Conservation (phyloP, 2,888 invertebrate genomes). For the Zonitis immaculata region DNA sequence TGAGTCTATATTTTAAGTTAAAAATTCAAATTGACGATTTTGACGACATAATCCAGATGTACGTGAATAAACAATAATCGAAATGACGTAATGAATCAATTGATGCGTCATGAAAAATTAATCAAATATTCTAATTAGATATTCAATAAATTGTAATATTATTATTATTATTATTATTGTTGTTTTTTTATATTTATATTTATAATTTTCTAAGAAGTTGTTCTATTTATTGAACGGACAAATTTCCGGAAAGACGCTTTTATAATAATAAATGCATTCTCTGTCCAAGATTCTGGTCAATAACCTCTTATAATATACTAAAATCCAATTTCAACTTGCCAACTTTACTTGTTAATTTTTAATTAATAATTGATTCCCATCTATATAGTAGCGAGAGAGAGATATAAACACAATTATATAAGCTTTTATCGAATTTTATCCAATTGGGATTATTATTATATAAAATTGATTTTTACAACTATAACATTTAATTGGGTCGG, state of each 20-base stretch:
- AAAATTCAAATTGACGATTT: too few relatives aligned
- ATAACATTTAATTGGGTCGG: not conserved
- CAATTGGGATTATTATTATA: not conserved
- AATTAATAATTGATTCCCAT: not conserved
- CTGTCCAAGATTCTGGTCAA: slow-evolving; percentile 21
- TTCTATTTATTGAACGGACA: slow-evolving; percentile 15
- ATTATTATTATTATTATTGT: not conserved
- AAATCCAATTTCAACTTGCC: slow-evolving; percentile 15
- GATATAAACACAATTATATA: too few relatives aligned
- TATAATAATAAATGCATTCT: slow-evolving; percentile 16
- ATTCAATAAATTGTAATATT: too few relatives aligned
- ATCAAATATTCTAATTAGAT: too few relatives aligned
- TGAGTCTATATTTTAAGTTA: too few relatives aligned
- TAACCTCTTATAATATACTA: slow-evolving; percentile 15
- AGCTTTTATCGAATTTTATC: not conserved
- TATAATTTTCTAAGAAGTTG: slow-evolving; percentile 5
- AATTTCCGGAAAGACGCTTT: slow-evolving; percentile 17
- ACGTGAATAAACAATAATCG: not conserved
- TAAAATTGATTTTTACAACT: not conserved
- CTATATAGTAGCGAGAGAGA: not conserved
- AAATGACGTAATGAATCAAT: not conserved
- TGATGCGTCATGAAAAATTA: not conserved
- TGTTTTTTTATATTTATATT: not conserved
- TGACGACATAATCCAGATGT: not conserved
- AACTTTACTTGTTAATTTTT: slow-evolving; percentile 3